Evolutionary conservation across 2,113 vertebrate genomes (phyloP).

Genomic region (Taxidea taxus): DNA sequence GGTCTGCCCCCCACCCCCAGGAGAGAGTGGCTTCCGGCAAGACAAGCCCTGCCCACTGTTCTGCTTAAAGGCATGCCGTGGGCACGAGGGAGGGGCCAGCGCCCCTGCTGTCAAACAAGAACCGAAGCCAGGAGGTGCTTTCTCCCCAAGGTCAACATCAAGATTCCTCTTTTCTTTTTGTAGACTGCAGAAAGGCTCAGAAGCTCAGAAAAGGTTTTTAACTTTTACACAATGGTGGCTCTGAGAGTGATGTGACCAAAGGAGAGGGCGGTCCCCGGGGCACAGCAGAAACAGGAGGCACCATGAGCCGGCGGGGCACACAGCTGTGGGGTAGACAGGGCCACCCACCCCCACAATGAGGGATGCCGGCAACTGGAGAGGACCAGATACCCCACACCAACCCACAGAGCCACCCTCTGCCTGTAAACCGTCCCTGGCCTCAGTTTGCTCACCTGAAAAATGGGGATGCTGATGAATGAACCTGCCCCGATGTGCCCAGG

Average conservation of each 20-base stretch:
- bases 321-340: too few species aligned
- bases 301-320: neutral
- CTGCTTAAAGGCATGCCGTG: neutral
- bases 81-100: fast-evolving
- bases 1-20: neutral
- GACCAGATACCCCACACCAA: neutral
- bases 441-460: neutral
- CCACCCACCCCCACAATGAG: neutral
- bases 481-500: neutral
- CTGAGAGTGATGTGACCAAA: neutral
- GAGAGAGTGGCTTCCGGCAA: neutral
- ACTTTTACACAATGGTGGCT: neutral
- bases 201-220: neutral
- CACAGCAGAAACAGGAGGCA: neutral
- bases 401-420: fast-evolving
- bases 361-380: neutral
- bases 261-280: neutral
- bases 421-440: neutral
- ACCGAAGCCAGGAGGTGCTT: neutral
- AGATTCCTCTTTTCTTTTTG: neutral
- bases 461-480: neutral
- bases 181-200: neutral
- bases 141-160: neutral
- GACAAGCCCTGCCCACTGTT: fast-evolving
- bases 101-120: neutral